Base-by-base conservation (phyloP, 2,888 invertebrate species). In the Lasioglossum vierecki region DNA sequence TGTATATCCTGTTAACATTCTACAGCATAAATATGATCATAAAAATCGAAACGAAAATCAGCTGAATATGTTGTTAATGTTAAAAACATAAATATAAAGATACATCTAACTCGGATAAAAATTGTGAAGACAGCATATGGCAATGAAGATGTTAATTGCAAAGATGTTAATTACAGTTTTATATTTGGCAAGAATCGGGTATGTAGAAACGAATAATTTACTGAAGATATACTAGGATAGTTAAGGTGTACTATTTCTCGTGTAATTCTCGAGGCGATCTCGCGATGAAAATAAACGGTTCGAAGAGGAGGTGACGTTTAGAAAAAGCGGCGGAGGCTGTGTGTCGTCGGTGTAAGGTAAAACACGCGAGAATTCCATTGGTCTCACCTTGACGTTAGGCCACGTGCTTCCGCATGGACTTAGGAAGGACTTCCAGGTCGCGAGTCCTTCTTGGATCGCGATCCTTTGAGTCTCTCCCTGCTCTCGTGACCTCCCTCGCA, bases 341-440 rank as follows among this genome's bases (percentile, higher is more conserved):
- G 41, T 13, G 53, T n/a, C 15, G 35, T 76, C 72, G 71, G 39
- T 71, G 44, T 68, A 73, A 53, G 76, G 49, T 57, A 79, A 76
- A 78, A 79, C 84, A 81, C 82, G 80, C 57, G 80, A 83, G 82
- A 86, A 84, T 76, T 75, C 11, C 76, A 88, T 86, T 83, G 79
- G 84, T 90, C 91, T 91, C 88, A 92, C 92, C 92, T 91, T 92
- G 89, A 90, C 87, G 90, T 91, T 86, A 80, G 83, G 79, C 85
- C 91, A 92, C 90, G 91, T 90, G 90, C 86, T 89, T 88, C 90
- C 86, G 90, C 90, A 89, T 93, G 91, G 90, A 90, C 88, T 83
- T 89, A 88, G 90, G 89, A 91, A 88, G 88, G 90, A 91, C 91
- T 90, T 91, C 89, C 91, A 89, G 90, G 90, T 84, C 90, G 89